Evolutionary conservation across 2,888 invertebrate species (phyloP), one percentile per base, ranked within the genome.

Genomic region (Calephelis perditalis): DNA sequence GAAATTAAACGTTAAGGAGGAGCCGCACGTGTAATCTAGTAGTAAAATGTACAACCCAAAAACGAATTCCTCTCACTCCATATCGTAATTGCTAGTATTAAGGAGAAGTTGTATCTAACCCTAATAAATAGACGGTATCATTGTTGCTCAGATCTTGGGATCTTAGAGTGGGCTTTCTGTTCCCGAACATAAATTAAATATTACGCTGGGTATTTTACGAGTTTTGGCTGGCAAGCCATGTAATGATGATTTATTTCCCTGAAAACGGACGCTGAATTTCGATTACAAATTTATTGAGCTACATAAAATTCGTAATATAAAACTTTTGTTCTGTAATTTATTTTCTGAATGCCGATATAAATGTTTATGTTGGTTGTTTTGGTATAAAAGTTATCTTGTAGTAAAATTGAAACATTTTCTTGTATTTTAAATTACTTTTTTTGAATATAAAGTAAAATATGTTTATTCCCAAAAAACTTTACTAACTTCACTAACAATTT

Each of bases 1-100:
- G 15, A 15, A 15, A 15, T 1, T 15, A 15, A 15, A 26, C 3
- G 26, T 26, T 2, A 26, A 26, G 26, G 4, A 26, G 26, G 4
- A 26, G 26, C 26, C 26, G 3, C 26, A 4, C 0, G 3, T 26
- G 3, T 26, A 26, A 26, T 26, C 26, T 26, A 26, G 3, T 26
- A 26, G 26, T 26, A 4, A 2, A 26, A 26, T 26, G 4, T 26
- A 26, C 26, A 26, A 26, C 26, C 26, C 26, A 49, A 15, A 26
- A 49, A 15, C 15, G 4, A 12, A 49, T 49, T 5, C 49, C 9
- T 8, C 49, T 26, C 10, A 26, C 49, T 26, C 49, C 26, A 26
- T 49, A 49, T 49, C 49, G 49, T 49, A 49, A 49, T 49, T 49
- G 49, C 49, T 26, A 49, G 49, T 49, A 49, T 49, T 49, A 49